Evolutionary conservation across 2,888 invertebrate species (phyloP).

Genomic region (Zelleria hepariella): DNA sequence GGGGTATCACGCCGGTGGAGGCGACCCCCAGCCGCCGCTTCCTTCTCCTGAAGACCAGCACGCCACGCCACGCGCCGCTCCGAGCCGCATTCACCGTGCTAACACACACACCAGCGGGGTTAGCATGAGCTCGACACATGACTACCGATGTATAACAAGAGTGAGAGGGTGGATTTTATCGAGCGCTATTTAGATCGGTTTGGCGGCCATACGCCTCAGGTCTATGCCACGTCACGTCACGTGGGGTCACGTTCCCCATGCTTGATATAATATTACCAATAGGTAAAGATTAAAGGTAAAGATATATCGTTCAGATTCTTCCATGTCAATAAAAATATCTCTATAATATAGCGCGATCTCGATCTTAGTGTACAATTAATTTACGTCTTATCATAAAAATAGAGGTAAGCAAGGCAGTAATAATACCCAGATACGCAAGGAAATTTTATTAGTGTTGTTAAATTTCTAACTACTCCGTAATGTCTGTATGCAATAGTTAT

Average conservation of each 20-base stretch:
- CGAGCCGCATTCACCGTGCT: conserved; percentile 19
- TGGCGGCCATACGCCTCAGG: too few species aligned
- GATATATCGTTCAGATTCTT: too few species aligned
- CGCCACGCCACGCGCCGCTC: conserved; percentile 73
- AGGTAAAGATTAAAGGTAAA: too few species aligned
- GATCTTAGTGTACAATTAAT: neutral
- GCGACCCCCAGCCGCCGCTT: conserved; percentile 70
- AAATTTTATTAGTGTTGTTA: conserved; percentile 1
- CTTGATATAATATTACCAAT: too few species aligned
- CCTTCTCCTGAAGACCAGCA: conserved; percentile 40
- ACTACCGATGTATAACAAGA: too few species aligned
- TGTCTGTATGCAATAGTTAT: neutral
- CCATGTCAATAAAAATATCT: too few species aligned
- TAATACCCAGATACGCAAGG: neutral
- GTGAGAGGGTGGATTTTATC: too few species aligned
- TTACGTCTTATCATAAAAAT: neutral
- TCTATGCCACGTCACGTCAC: too few species aligned
- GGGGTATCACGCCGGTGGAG: conserved; percentile 96
- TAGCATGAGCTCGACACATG: too few species aligned
- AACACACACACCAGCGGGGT: neutral
- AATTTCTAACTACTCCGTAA: neutral
- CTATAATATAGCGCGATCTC: too few species aligned
- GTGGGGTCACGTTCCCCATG: too few species aligned
- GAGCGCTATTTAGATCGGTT: too few species aligned
- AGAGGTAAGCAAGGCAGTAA: conserved; percentile 3